Evolutionary conservation across 2,888 invertebrate species (phyloP), one percentile per base, ranked within the genome.

Genomic region (Subacronicta megacephala): DNA sequence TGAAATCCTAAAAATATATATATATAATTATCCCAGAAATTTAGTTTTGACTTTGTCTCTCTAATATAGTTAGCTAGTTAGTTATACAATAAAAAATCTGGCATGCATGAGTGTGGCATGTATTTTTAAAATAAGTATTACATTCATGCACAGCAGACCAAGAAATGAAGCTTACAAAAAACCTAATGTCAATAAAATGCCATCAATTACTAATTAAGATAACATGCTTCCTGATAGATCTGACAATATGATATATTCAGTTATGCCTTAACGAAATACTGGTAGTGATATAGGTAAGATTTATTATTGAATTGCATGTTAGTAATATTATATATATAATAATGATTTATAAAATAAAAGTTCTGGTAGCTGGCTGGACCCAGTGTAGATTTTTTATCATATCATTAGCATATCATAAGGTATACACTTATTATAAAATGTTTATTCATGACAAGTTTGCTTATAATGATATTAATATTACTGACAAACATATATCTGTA

Each of bases 161-260:
- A 56, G 33, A 15, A 55, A 72, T 60, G 73, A 74, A 72, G 77
- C 75, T 79, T 75, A 75, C 70, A 66, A 65, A 77, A 77, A 59
- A 81, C 68, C 52, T 68, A 77, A 82, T 81, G 90, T 90, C 89
- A 92, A 91, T 90, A 81, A 83, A 80, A 82, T 67, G 74, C 72
- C 84, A 92, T 90, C 90, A 92, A 92, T 92, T 92, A 92, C 78
- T 90, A 90, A 81, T 84, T 91, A 92, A 92, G 89, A 87, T 78
- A 87, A 89, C 88, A 91, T 90, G 93, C 93, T 94, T 94, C 93
- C 93, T 93, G 89, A 92, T 93, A 93, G 92, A 90, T 90, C 82
- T 89, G 93, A 94, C 93, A 94, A 94, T 94, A 93, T 90, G 73
- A 80, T 68, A 83, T 86, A 90, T 89, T 91, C 83, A 84, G 85